Percentiles rank a stretch among this genome's conserved stretches.
Evolutionary conservation across 2,888 invertebrate species (phyloP).

Genomic region (Tribolium freemani): DNA sequence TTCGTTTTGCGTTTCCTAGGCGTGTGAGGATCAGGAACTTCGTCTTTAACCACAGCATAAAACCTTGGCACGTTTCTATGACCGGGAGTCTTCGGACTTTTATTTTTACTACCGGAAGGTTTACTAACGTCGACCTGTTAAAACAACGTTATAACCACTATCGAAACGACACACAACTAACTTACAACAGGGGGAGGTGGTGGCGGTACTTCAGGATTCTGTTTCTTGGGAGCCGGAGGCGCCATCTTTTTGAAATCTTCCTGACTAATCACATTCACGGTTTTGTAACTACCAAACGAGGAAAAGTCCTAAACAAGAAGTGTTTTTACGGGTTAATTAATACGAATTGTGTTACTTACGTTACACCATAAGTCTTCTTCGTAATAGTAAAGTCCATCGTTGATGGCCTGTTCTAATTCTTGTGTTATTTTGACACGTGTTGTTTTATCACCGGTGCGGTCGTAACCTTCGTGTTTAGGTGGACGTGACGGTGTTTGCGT

Average conservation of each 20-base stretch:
- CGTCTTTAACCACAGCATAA: slow-evolving; percentile 93
- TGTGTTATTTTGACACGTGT: slow-evolving; percentile 95
- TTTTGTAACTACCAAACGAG: slow-evolving; percentile 78
- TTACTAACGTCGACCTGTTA: slow-evolving; percentile 45
- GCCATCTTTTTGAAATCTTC: slow-evolving; percentile 88
- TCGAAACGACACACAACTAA: neutral
- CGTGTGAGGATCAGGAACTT: slow-evolving; percentile 74
- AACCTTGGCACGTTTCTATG: slow-evolving; percentile 83
- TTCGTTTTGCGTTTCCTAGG: slow-evolving; percentile 90
- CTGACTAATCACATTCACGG: slow-evolving; percentile 89
- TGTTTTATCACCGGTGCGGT: slow-evolving; percentile 91
- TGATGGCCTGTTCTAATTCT: slow-evolving; percentile 94
- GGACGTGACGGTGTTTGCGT: slow-evolving; percentile 78
- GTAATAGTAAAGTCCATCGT: slow-evolving; percentile 96
- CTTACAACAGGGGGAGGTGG: slow-evolving; percentile 78
- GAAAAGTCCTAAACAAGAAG: slow-evolving; percentile 66
- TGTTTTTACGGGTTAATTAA: neutral
- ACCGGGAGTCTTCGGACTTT: slow-evolving; percentile 45
- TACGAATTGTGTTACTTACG: slow-evolving; percentile 36
- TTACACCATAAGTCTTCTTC: slow-evolving; percentile 94
- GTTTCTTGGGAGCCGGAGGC: slow-evolving; percentile 76
- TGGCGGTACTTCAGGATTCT: slow-evolving; percentile 84
- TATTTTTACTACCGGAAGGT: slow-evolving; percentile 45
- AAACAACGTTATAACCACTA: neutral
- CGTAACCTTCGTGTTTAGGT: slow-evolving; percentile 90